Evolutionary conservation across 2,797 vertebrate species (phyloP).

Genomic region (Graptemys geographica): DNA sequence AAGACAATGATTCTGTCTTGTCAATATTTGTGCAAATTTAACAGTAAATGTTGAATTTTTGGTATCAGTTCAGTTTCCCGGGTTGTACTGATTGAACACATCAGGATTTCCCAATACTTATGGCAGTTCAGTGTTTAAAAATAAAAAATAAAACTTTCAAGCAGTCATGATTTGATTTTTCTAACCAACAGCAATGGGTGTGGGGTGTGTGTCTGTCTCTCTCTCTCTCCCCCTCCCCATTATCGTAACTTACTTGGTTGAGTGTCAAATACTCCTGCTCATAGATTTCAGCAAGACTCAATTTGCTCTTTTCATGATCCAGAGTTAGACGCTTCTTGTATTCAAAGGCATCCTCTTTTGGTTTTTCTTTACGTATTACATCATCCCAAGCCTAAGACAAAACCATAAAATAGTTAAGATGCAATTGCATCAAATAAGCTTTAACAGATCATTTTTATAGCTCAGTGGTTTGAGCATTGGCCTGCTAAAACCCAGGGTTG

Average conservation of each 20-base stretch:
- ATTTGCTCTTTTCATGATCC: slow-evolving; percentile 98
- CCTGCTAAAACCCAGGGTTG: no score
- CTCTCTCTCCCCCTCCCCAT: not conserved
- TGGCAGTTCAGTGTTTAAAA: not conserved
- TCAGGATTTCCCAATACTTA: not conserved
- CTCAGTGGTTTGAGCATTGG: no score
- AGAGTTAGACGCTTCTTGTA: slow-evolving; percentile 95
- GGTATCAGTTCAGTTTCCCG: not conserved
- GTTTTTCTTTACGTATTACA: slow-evolving; percentile 95
- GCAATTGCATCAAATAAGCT: not conserved
- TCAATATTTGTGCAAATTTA: not conserved
- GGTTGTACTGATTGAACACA: not conserved
- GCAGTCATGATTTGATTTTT: not conserved
- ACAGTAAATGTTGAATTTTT: not conserved
- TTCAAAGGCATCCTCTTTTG: slow-evolving; percentile 93
- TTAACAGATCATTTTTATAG: not conserved
- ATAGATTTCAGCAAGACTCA: slow-evolving; percentile 95
- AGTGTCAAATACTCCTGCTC: slow-evolving; percentile 96
- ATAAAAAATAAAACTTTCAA: not conserved
- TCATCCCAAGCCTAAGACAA: slow-evolving; percentile 92
- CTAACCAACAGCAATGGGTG: not conserved
- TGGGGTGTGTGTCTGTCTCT: no score
- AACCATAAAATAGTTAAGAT: slow-evolving; percentile 1
- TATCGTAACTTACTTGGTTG: slow-evolving; percentile 85
- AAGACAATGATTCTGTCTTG: not conserved